Evolutionary conservation across 2,797 vertebrate genomes (phyloP).

Genomic region (Brachyrhaphis roseni): DNA sequence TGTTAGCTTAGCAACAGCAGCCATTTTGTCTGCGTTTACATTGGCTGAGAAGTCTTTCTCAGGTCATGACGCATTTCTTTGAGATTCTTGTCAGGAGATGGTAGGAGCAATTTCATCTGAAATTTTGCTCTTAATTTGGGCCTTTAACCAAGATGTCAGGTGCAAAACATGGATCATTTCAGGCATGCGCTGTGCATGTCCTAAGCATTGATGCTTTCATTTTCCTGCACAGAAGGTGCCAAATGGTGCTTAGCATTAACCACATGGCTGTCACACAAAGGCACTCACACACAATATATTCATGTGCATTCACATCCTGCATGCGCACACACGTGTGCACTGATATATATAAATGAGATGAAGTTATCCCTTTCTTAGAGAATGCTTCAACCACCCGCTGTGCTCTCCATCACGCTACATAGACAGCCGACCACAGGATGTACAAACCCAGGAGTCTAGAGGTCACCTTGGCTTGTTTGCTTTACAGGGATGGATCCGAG

Average conservation of each 20-base stretch:
- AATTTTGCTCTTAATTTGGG: constrained; percentile 39
- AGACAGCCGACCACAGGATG: constrained; percentile 65
- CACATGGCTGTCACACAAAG: constrained; percentile 65
- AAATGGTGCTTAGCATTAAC: constrained; percentile 62
- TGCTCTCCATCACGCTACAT: constrained; percentile 56
- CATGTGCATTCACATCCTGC: constrained; percentile 24
- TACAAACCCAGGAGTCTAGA: constrained; percentile 71
- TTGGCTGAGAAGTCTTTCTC: constrained; percentile 46
- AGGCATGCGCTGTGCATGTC: constrained; percentile 35
- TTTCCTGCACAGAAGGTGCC: constrained; percentile 56
- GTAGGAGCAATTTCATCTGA: constrained; percentile 15
- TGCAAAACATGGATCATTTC: constrained; percentile 15
- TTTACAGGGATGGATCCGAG: constrained; percentile 57
- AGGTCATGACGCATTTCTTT: constrained; percentile 39
- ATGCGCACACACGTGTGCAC: constrained; percentile 12
- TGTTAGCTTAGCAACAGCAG: constrained; percentile 77
- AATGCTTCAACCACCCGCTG: constrained; percentile 77
- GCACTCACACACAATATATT: constrained; percentile 39
- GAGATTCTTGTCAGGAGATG: constrained; percentile 21
- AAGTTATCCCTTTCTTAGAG: constrained; percentile 73
- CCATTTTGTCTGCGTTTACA: constrained; percentile 81
- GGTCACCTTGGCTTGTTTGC: constrained; percentile 80
- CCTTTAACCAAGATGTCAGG: constrained; percentile 22
- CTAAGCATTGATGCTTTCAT: constrained; percentile 47
- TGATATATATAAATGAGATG: constrained; percentile 60